phyloP scores from a whole-genome alignment of 2,888 invertebrate genomes.

The Mimachlamys varia region DNA sequence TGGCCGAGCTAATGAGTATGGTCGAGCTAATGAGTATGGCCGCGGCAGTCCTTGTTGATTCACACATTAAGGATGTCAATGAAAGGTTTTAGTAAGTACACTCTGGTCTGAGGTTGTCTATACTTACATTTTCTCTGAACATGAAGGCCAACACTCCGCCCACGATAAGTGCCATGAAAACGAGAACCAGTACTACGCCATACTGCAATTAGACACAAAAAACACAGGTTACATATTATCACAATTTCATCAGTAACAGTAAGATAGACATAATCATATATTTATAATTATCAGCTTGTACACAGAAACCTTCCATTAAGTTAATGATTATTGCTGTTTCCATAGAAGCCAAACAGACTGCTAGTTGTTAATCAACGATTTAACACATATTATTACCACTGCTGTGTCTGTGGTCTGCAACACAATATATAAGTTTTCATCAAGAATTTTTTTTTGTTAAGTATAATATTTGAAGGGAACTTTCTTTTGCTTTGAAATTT shows the following conservation, averaged over 20 bases:
- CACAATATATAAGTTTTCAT: too few species aligned
- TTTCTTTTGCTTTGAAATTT: too few species aligned
- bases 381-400: neutral
- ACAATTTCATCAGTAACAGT: neutral
- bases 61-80: neutral
- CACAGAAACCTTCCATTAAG: neutral
- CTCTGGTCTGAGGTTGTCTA: neutral
- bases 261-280: neutral
- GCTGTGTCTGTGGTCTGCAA: neutral
- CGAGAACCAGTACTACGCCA: conserved; percentile 71
- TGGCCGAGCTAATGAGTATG: too few species aligned
- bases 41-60: neutral
- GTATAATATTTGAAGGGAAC: too few species aligned
- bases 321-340: neutral
- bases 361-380: neutral
- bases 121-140: conserved; percentile 71
- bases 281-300: neutral
- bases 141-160: conserved; percentile 71
- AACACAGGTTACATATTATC: neutral
- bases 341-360: neutral
- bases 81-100: neutral
- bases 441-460: too few species aligned
- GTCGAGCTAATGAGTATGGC: neutral
- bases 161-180: conserved; percentile 66
- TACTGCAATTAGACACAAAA: conserved; percentile 66